A percentile compares a stretch with the other conserved stretches of the same genome.
Evolutionary conservation across 2,113 vertebrate species (phyloP).

Genomic region (Mesocricetus auratus): DNA sequence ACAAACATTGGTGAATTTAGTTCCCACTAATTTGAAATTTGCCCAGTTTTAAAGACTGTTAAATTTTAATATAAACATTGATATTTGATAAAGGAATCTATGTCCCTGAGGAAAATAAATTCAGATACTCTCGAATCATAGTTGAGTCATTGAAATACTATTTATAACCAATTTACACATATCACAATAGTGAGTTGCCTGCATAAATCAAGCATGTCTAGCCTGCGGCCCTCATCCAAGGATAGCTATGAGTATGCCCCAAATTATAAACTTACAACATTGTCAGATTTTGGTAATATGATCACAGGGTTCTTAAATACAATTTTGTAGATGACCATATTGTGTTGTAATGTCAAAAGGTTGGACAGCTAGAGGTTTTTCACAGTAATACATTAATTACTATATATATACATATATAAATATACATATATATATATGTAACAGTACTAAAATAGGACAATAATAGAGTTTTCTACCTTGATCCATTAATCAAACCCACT

Average conservation of each 20-base stretch:
- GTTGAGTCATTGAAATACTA: slow-evolving; percentile 24
- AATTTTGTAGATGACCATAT: not conserved
- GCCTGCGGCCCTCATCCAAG: no score
- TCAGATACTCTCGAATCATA: slow-evolving; percentile 36
- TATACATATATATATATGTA: no score
- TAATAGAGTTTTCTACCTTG: not conserved
- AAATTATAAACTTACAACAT: not conserved
- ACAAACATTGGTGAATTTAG: slow-evolving; percentile 35
- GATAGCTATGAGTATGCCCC: not conserved
- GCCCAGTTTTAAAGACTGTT: slow-evolving; percentile 35
- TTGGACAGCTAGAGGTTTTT: not conserved
- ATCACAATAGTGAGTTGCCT: not conserved
- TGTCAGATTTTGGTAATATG: not conserved
- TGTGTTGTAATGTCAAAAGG: not conserved
- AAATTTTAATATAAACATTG: slow-evolving; percentile 48
- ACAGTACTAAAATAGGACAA: slow-evolving; percentile 27
- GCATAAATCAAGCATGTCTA: not conserved
- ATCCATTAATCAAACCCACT: not conserved
- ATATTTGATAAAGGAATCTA: slow-evolving; percentile 29
- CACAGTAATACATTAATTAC: not conserved
- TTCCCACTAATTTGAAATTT: slow-evolving; percentile 45
- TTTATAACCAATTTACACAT: not conserved
- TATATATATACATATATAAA: not conserved
- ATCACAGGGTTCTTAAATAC: not conserved
- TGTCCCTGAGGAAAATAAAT: slow-evolving; percentile 49